Base-by-base conservation (phyloP, 1,140 invertebrate species). In the Drosophila littoralis region DNA sequence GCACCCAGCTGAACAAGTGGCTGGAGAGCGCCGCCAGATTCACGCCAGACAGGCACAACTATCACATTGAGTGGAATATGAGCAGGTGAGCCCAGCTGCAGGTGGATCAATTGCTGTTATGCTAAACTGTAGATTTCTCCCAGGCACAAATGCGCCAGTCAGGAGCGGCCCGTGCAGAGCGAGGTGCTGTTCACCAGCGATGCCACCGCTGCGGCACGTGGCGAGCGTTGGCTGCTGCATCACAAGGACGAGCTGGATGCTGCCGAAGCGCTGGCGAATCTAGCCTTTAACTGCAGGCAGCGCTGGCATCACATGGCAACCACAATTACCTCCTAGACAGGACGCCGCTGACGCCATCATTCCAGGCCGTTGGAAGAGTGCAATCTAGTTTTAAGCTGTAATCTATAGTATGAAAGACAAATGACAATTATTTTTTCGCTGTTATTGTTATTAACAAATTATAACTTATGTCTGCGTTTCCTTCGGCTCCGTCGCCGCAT, bases 171-270 rank as follows among this genome's bases (percentile, higher is more conserved):
- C 3, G 32, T 15, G 15, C 79, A 73, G 45, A 61, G 36, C 7
- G 68, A 81, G 28, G 28, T 74, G 51, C 70, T 88, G 50, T 89
- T 89, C 15, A 61, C 77, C 7, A 88, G 52, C 33, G 73, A 83
- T 57, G 66, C 74, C n/a, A 72, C 77, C 7, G 68, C 80, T 13
- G 61, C 52, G 33, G 52, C 70, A n/a, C 69, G 66, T 7, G 66
- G 58, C 0, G 79, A 88, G n/a, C 59, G 66, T 36, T 88, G 79
- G 79, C 43, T 79, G 59, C 66, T 90, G n/a, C 95, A 95, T 74
- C 94, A 94, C 42, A 93, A 94, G 72, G 95, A 95, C 79, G 95
- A 96, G 83, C 92, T 96, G 2, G 95, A 95, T 83, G 95, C 95
- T 1, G 95, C 95, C 1, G 95, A 96, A 65, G 95, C 95, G 0